Base-by-base conservation (phyloP, 92 coral and sea anemone species). In the Palythoa caribaeorum region DNA sequence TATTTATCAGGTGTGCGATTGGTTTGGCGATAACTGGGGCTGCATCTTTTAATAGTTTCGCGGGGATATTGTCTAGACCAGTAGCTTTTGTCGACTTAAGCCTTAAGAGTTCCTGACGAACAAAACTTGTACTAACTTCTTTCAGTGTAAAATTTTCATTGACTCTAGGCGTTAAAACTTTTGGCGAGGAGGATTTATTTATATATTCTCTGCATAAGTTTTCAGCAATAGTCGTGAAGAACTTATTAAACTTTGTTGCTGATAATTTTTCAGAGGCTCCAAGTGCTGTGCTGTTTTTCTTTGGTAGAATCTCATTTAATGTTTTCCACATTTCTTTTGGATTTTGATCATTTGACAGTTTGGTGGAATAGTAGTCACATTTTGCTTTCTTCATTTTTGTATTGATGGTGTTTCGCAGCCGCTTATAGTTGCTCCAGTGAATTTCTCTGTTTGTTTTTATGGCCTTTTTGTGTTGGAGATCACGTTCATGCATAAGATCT, bases 271-370 rank as follows among this genome's bases (percentile, higher is more conserved):
- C 79, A 44, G 50, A 44, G 51, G 17, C 16, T 47, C 44, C 50
- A 71, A 5, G 14, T 40, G 76, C 76, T 6, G 50, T 70, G 15
- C n/a, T 57, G 3, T 13, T 13, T 57, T 84, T 85, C 70, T 89
- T 84, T 13, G 90, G 87, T 48, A 88, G 54, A 17, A 92, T 88
- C 2, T 87, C 21, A 53, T 83, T 91, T 83, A 88, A 38, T 16
- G 94, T 88, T 80, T 40, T 57, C 94, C 94, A 92, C 94, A 92
- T 88, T 68, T 92, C 90, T 36, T 88, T 92, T 9, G 94, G 50
- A 62, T 88, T 54, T 71, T 92, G 78, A 73, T 88, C 83, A 48
- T 53, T 38, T 50, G 91, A 91, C 35, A 91, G 84, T 79, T 75
- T 62, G 36, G 72, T 90, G 54, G 90, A 90, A 81, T 87, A 90